Base-by-base conservation (phyloP, 2,113 vertebrate species). In the Xenopus borealis region DNA sequence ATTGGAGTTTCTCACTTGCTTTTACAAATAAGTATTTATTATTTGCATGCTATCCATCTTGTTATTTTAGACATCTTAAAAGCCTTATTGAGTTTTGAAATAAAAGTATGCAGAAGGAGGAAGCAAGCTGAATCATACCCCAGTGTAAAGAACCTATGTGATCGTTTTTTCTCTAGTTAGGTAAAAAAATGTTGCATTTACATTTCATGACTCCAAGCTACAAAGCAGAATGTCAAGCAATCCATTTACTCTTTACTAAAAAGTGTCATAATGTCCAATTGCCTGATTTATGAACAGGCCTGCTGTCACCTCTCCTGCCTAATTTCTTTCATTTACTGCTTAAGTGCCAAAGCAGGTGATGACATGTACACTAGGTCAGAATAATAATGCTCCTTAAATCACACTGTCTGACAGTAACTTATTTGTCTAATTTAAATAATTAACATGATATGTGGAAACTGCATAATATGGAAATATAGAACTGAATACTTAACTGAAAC, bases 361-460 rank as follows among this genome's bases (percentile, higher is more conserved):
- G 83, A 86, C 91, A 92, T 89, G 90, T 91, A 91, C 88, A 90
- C 84, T 88, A 87, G 91, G 91, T 94, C 89, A 92, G 84, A 91
- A 89, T 87, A 91, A 89, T 89, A 90, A 85, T 84, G 82, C 82
- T 78, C 78, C 80, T 70, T 70, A 68, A 72, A 79, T 83, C 86
- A 81, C 0, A 0, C 75, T 83, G 83, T 79, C 71, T 88, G 88
- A 91, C 88, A 91, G 89, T 82, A 85, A 78, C 44, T 74, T 86
- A 86, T 93, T 92, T 89, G 86, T 92, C 91, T 94, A 84, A 91
- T 95, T 92, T 94, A 89, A 94, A 94, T 95, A 92, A 93, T 85
- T 85, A 90, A 83, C 69, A 45, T 67, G 80, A 84, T 73, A 87
- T 87, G 85, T 88, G 84, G 87, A 89, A 87, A 90, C 83, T 88